Conservation (phyloP, 2,888 invertebrate species). For the Xestia ashworthii region DNA sequence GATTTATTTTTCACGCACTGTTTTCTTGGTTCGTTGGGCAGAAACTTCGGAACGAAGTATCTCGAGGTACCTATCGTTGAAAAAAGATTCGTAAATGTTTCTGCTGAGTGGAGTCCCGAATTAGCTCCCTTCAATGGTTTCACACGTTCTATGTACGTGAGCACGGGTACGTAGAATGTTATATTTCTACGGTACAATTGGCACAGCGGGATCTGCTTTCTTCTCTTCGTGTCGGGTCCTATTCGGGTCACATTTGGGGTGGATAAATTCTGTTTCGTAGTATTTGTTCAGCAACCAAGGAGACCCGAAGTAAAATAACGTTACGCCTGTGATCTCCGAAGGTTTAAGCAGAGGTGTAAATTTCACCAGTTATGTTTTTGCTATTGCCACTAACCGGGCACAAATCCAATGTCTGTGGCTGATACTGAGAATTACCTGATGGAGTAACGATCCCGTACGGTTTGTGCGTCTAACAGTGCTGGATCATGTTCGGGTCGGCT, state of each 20-base stretch:
- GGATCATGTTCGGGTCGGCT: too few species aligned
- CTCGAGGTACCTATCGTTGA: not conserved
- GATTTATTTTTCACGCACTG: constrained; percentile 48
- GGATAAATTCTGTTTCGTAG: not conserved
- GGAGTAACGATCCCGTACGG: not conserved
- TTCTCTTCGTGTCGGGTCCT: not conserved
- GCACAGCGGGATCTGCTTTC: not conserved
- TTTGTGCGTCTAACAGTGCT: too few species aligned
- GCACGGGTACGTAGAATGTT: not conserved
- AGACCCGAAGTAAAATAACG: not conserved
- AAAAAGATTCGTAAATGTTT: constrained; percentile 29
- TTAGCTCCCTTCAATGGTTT: constrained; percentile 38
- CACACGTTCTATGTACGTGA: not conserved
- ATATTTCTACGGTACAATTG: constrained; percentile 11
- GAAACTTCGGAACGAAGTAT: constrained; percentile 1
- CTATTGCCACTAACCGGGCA: not conserved
- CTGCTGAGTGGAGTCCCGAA: constrained; percentile 5
- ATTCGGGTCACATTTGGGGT: not conserved
- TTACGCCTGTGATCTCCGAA: not conserved
- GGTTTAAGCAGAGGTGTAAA: not conserved
- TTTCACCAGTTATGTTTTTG: not conserved
- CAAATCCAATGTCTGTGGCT: too few species aligned
- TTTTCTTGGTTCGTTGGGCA: constrained; percentile 47
- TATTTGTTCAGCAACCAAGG: not conserved
- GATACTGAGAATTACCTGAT: too few species aligned